A percentile compares a stretch with the other conserved stretches of the same genome.
phyloP scores from a whole-genome alignment of 2,888 invertebrate species.

The Xylota sylvarum region DNA sequence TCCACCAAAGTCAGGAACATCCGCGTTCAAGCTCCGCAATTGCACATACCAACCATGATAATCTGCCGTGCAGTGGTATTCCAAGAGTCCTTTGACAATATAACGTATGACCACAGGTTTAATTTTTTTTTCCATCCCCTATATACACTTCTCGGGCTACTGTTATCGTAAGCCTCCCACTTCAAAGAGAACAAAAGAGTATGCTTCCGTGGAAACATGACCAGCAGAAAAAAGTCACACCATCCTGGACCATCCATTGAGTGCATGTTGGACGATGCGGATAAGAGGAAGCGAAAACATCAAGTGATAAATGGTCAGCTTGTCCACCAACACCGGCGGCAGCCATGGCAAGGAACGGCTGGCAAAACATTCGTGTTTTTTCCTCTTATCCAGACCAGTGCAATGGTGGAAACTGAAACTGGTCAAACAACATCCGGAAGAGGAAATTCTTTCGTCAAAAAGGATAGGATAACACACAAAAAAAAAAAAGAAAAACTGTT shows the following conservation, averaged over 20 bases:
- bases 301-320: slow-evolving; percentile 72
- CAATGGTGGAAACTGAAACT: slow-evolving; percentile 40
- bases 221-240: slow-evolving; percentile 30
- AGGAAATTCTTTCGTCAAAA: slow-evolving; percentile 65
- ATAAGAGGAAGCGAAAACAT: slow-evolving; percentile 71
- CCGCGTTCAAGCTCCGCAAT: background rate
- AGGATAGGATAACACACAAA: background rate
- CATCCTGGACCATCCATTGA: slow-evolving; percentile 11
- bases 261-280: slow-evolving; percentile 42
- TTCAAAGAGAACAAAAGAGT: background rate
- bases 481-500: slow-evolving; percentile 12
- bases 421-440: slow-evolving; percentile 54
- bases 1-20: slow-evolving; percentile 49
- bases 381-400: slow-evolving; percentile 5
- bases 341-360: slow-evolving; percentile 49
- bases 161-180: slow-evolving; percentile 34
- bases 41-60: slow-evolving; percentile 45
- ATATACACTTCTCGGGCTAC: slow-evolving; percentile 1
- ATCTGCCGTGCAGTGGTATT: slow-evolving; percentile 38
- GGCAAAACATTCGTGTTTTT: slow-evolving; percentile 37
- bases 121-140: slow-evolving; percentile 29
- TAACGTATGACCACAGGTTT: slow-evolving; percentile 60
- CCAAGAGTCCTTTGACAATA: slow-evolving; percentile 49
- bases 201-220: slow-evolving; percentile 10
- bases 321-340: slow-evolving; percentile 41